Percentiles rank a stretch among this genome's conserved stretches.
These are phyloP conservation scores for Tapera naevia DNA, from an alignment of 2,797 vertebrate genomes.

Conservation along the genomic window DNA sequence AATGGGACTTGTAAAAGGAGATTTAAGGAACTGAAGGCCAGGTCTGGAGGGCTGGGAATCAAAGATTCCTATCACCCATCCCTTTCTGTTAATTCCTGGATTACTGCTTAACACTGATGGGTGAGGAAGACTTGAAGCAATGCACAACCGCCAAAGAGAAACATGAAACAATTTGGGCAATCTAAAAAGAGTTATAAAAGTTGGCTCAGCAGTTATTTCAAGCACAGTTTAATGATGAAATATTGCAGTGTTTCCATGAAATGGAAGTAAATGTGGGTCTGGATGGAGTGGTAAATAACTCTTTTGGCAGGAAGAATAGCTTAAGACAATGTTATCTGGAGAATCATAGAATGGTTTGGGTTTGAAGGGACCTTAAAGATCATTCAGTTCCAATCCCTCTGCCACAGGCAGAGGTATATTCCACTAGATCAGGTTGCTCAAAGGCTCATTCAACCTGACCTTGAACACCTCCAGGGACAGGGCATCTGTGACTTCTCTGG, in stretches of 20 bases:
- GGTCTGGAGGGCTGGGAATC: background rate
- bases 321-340: background rate
- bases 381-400: no score
- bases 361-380: no score
- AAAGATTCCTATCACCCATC: background rate
- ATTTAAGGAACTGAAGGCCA: background rate
- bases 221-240: background rate
- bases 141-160: background rate
- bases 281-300: background rate
- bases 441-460: no score
- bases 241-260: background rate
- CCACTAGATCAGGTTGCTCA: no score
- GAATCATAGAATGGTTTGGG: background rate
- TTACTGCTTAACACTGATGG: background rate
- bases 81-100: background rate
- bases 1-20: background rate
- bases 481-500: no score
- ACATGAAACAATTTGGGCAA: background rate
- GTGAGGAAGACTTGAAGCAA: background rate
- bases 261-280: background rate
- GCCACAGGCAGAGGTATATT: no score
- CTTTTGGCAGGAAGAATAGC: background rate
- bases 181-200: background rate
- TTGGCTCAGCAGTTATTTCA: background rate
- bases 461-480: no score